Conservation (phyloP, 2,888 invertebrate genomes). For the Eulithis testata region DNA sequence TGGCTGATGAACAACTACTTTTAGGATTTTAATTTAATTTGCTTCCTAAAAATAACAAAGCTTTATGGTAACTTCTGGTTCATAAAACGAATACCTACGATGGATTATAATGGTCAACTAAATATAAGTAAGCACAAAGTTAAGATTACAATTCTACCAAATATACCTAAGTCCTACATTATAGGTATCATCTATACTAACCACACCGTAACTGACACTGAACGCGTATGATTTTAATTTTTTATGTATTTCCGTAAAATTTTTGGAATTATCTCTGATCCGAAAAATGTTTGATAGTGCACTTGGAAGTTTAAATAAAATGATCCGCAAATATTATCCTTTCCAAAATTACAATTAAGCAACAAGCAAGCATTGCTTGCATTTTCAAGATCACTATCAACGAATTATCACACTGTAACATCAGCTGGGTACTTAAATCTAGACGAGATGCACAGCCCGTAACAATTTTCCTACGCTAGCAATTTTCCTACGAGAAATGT, state of each 20-base stretch:
- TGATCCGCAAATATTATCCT: constrained; percentile 25
- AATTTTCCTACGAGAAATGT: constrained; percentile 54
- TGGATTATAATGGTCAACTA: neutral
- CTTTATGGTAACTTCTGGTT: neutral
- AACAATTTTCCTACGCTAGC: constrained; percentile 68
- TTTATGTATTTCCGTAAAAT: too few species aligned
- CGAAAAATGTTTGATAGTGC: neutral
- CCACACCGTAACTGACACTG: neutral
- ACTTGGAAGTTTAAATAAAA: constrained; percentile 1
- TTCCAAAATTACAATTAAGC: constrained; percentile 39
- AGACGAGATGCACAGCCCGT: constrained; percentile 78
- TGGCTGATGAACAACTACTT: too few species aligned
- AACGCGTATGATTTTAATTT: neutral
- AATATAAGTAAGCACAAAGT: neutral
- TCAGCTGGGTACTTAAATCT: constrained; percentile 66
- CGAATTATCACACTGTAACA: constrained; percentile 50
- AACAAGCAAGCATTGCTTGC: constrained; percentile 48
- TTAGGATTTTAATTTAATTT: too few species aligned
- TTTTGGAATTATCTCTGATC: too few species aligned
- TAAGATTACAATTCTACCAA: constrained; percentile 1
- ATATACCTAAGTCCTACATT: too few species aligned
- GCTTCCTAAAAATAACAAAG: neutral
- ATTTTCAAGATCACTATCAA: constrained; percentile 42
- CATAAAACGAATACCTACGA: neutral
- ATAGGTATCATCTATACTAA: too few species aligned